A percentile compares a stretch with the other conserved stretches of the same genome.
phyloP scores from a whole-genome alignment of 1,140 invertebrate species.

The Forficula auricularia region DNA sequence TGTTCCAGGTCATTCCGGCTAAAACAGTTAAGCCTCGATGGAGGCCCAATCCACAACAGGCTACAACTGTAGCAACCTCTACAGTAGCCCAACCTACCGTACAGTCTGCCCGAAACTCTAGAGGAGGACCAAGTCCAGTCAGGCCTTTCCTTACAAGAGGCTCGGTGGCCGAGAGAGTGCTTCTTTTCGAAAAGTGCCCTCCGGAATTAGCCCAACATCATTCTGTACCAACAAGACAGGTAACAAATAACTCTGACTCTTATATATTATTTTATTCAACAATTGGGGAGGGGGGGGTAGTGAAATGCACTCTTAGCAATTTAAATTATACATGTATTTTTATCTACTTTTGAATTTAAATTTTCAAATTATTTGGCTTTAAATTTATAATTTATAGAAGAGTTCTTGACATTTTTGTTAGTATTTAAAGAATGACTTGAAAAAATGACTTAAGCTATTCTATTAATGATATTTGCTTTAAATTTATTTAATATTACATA shows the following conservation, averaged over 20 bases:
- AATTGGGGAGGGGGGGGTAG: no score
- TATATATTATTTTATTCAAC: background rate
- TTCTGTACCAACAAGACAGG: conserved; percentile 8
- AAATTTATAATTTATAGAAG: no score
- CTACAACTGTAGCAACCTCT: conserved; percentile 12
- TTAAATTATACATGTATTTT: no score
- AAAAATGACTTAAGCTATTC: no score
- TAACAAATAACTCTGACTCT: conserved; percentile 8
- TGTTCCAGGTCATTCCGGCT: conserved; percentile 14
- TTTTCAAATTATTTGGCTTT: no score
- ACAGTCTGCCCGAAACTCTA: background rate
- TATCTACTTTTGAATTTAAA: no score
- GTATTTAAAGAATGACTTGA: no score
- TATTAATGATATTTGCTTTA: no score
- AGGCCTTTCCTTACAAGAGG: conserved; percentile 72
- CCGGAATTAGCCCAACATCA: conserved; percentile 35
- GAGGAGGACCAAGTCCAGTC: conserved; percentile 37
- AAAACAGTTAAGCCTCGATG: conserved; percentile 12
- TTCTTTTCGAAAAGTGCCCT: conserved; percentile 82
- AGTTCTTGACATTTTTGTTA: no score
- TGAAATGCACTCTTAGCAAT: no score
- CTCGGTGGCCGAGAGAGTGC: conserved; percentile 75
- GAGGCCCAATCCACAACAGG: conserved; percentile 8
- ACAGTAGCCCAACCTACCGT: conserved; percentile 10
- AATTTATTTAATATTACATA: no score